A percentile compares a stretch with the other conserved stretches of the same genome.
phyloP scores from a whole-genome alignment of 2,113 vertebrate species.

The Cyprichromis sp. region DNA sequence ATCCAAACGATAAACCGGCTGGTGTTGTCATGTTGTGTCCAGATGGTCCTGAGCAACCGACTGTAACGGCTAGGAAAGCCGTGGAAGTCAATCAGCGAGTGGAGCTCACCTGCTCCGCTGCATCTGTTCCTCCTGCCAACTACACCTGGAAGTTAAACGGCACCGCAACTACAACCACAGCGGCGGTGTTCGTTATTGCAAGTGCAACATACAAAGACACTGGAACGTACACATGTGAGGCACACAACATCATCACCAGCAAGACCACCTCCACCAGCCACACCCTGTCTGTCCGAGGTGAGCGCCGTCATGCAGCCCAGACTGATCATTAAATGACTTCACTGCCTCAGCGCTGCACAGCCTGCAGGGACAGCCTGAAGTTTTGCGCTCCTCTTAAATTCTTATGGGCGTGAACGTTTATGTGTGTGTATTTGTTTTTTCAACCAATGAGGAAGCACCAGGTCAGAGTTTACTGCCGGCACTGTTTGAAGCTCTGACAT shows the following conservation, averaged over 20 bases:
- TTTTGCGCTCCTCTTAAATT: rapidly evolving
- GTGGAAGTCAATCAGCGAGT: background rate
- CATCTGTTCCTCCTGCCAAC: slow-evolving; percentile 34
- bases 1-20: background rate
- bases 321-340: background rate
- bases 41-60: slow-evolving; percentile 57
- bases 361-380: background rate
- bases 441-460: background rate
- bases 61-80: rapidly evolving
- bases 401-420: background rate
- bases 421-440: background rate
- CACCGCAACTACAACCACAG: rapidly evolving
- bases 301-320: background rate
- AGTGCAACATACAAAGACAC: background rate
- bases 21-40: background rate
- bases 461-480: background rate
- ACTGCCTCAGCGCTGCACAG: no score
- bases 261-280: background rate
- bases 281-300: slow-evolving; percentile 58
- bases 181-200: rapidly evolving
- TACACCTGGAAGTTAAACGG: slow-evolving; percentile 65
- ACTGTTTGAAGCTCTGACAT: background rate
- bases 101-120: slow-evolving; percentile 1
- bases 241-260: slow-evolving; percentile 45
- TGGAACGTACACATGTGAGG: slow-evolving; percentile 61